Percentiles rank a stretch among this genome's conserved stretches.
Conservation (phyloP, 2,113 vertebrate genomes). For the Lates calcarifer region DNA sequence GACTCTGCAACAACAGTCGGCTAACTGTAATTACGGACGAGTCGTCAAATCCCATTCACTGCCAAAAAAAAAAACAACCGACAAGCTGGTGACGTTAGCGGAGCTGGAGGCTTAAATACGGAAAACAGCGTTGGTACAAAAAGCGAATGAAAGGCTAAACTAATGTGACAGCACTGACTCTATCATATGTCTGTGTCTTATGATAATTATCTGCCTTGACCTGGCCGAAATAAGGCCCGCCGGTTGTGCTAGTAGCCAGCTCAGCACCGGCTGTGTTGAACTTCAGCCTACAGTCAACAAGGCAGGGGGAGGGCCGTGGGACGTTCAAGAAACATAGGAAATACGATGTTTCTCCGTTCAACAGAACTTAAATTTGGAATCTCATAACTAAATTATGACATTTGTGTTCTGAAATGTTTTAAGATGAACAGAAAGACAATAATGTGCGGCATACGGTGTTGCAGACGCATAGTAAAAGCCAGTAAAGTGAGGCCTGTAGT, state of each 20-base stretch:
- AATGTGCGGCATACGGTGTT: neutral
- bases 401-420: neutral
- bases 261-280: slow-evolving; percentile 72
- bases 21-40: slow-evolving; percentile 3
- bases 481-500: neutral
- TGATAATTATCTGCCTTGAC: neutral
- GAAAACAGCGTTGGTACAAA: neutral
- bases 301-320: slow-evolving; percentile 35
- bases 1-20: neutral
- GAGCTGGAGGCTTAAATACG: neutral
- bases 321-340: slow-evolving; percentile 58
- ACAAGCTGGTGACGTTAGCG: neutral
- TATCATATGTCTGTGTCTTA: neutral
- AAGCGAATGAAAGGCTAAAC: neutral
- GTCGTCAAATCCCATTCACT: slow-evolving; percentile 27
- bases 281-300: slow-evolving; percentile 80
- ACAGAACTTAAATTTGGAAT: neutral
- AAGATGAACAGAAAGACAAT: neutral
- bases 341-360: neutral
- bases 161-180: neutral
- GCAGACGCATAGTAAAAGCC: neutral
- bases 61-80: neutral
- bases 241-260: slow-evolving; percentile 34
- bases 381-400: neutral
- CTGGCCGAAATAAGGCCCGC: slow-evolving; percentile 12